Percentiles rank a stretch among this genome's conserved stretches.
Evolutionary conservation across 30 jellyfish, hydroid and myxozoan genomes (phyloP).

Genomic region (Morbakka virulenta): DNA sequence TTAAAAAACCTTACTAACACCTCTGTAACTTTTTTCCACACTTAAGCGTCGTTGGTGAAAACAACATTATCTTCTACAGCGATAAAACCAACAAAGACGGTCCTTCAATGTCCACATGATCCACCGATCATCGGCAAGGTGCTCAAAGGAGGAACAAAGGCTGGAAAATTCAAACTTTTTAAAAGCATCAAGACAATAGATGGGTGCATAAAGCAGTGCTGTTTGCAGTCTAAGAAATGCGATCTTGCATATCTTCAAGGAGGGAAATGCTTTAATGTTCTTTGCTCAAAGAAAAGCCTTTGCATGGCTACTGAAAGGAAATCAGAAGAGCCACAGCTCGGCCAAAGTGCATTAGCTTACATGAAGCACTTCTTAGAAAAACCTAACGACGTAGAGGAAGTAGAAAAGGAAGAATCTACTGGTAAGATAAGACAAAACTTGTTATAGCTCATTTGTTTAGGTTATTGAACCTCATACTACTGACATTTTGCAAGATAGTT

Average conservation of each 20-base stretch:
- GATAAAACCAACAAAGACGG: neutral
- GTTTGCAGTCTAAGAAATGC: slow-evolving; percentile 61
- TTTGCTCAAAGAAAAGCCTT: slow-evolving; percentile 67
- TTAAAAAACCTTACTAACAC: too few species aligned
- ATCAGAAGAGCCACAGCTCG: slow-evolving; percentile 36
- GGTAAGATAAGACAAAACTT: too few species aligned
- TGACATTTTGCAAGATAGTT: too few species aligned
- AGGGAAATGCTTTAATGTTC: slow-evolving; percentile 72
- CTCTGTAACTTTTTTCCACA: too few species aligned
- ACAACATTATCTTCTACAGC: neutral
- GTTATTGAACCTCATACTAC: too few species aligned
- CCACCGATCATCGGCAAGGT: slow-evolving; percentile 62
- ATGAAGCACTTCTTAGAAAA: slow-evolving; percentile 83
- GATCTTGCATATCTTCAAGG: slow-evolving; percentile 95
- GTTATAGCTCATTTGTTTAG: too few species aligned
- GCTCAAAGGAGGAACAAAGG: slow-evolving; percentile 83
- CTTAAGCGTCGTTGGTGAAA: neutral
- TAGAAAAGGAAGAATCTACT: slow-evolving; percentile 74
- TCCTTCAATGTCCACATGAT: slow-evolving; percentile 16
- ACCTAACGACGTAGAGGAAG: slow-evolving; percentile 77
- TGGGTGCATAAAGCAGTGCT: slow-evolving; percentile 80
- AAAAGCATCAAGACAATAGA: slow-evolving; percentile 56
- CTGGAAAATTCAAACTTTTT: slow-evolving; percentile 83
- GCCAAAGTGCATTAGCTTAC: slow-evolving; percentile 62
- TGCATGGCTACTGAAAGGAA: slow-evolving; percentile 79